phyloP scores from a whole-genome alignment of 2,113 vertebrate species.

The Mohoua ochrocephala region DNA sequence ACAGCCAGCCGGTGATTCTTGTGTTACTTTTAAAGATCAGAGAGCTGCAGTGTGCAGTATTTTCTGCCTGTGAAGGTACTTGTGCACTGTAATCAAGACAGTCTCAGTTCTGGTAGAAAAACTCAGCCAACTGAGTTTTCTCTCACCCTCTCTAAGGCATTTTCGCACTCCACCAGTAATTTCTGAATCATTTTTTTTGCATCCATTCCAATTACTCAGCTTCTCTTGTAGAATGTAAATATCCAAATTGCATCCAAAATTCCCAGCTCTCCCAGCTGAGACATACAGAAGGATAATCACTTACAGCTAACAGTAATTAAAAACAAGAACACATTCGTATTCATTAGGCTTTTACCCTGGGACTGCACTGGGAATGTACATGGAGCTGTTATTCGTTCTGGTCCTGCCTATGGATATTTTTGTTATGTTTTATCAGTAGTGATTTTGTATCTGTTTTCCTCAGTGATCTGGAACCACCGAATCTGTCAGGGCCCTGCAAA shows the following conservation, averaged over 20 bases:
- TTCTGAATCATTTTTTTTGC: not conserved
- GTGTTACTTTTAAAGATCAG: not conserved
- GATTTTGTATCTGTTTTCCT: not conserved
- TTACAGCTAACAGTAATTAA: not conserved
- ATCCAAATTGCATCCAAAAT: slow-evolving; percentile 27
- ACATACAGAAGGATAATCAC: not conserved
- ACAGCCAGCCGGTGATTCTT: not conserved
- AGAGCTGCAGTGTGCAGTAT: not conserved
- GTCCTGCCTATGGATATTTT: not conserved
- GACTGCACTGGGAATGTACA: not conserved
- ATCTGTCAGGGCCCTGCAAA: not conserved
- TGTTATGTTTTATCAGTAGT: not conserved
- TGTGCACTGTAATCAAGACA: not conserved
- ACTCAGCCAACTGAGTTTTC: not conserved
- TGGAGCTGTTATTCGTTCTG: not conserved
- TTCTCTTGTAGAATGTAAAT: slow-evolving; percentile 41
- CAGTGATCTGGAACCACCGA: not conserved
- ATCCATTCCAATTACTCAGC: slow-evolving; percentile 26
- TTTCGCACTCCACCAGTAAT: slow-evolving; percentile 17
- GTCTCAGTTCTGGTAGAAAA: not conserved
- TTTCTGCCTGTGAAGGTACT: not conserved
- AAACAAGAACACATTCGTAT: not conserved
- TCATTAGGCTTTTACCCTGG: not conserved
- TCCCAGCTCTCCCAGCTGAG: slow-evolving; percentile 1
- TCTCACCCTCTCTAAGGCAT: not conserved